These are phyloP conservation scores for Seira sanloemensis DNA, from an alignment of 2,888 invertebrate species.

Conservation along the genomic window DNA sequence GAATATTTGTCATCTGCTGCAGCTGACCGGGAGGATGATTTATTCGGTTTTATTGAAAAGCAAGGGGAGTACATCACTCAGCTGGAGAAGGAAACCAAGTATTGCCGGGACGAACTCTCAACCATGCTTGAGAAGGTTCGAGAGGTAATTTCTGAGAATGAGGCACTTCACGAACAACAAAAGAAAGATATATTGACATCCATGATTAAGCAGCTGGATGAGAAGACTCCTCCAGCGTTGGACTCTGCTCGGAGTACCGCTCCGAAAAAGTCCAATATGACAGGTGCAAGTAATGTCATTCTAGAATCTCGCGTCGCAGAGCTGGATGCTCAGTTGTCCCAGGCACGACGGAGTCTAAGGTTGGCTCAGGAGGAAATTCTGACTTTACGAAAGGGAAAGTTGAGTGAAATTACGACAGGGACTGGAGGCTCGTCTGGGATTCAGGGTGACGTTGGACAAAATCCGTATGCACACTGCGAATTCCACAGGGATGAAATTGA, in stretches of 20 bases:
- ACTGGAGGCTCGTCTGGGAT: neutral
- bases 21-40: constrained; percentile 78
- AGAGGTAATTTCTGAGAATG: constrained; percentile 90
- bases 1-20: constrained; percentile 40
- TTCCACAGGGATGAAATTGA: constrained; percentile 84
- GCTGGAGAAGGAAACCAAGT: constrained; percentile 88
- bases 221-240: constrained; percentile 64
- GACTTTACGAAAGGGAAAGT: constrained; percentile 77
- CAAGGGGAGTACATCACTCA: constrained; percentile 93
- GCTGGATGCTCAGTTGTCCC: constrained; percentile 88
- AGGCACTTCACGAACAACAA: constrained; percentile 86
- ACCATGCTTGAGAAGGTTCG: constrained; percentile 88
- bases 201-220: constrained; percentile 74
- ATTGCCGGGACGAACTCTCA: constrained; percentile 88
- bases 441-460: constrained; percentile 24
- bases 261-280: constrained; percentile 47
- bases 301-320: constrained; percentile 91
- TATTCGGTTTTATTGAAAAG: constrained; percentile 87
- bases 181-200: constrained; percentile 70
- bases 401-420: constrained; percentile 51
- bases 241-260: constrained; percentile 34
- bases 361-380: constrained; percentile 83
- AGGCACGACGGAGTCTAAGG: constrained; percentile 85
- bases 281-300: constrained; percentile 76
- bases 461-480: constrained; percentile 77